Base-by-base conservation (phyloP, 2,797 vertebrate genomes). In the Pogoniulus pusillus region DNA sequence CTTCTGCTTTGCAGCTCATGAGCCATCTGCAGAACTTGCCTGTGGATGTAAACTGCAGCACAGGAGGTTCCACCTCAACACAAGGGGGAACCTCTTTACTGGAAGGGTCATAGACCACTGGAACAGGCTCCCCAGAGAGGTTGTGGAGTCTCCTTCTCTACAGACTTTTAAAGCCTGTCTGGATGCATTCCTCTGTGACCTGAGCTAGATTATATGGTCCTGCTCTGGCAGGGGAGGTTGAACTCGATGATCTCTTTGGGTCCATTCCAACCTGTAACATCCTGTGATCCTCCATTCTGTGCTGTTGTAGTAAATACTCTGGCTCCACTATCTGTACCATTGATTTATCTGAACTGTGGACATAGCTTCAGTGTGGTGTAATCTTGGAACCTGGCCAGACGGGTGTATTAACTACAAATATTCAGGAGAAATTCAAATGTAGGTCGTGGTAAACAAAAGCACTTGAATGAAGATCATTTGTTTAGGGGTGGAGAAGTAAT, bases 321-420 rank as follows among this genome's bases (percentile, higher is more conserved):
- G 16, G 32, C 71, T 58, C 63, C 58, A 5, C 37, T 22, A 10
- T 51, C 83, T 58, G 7, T 7, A 3, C 39, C 51, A 16, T 7
- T 27, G 78, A 62, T 88, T 88, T 84, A 59, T 75, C 89, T 22
- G 63, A n/a, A 29, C 60, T 63, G 35, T 5, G 17, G 89, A 39
- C 87, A 75, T 6, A 70, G 32, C 85, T 91, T 69, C 39, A 1
- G 47, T 49, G 32, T 77, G 86, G 47, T 78, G 78, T 51, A 75
- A 93, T 82, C 75, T 69, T 92, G 94, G 85, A 53, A 12, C 62
- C 53, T 19, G 65, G 72, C 93, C 94, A 94, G 85, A 30, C 77
- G 90, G 58, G 41, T 63, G 81, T 68, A 93, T 66, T 37, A 85
- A 34, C 69, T 12, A 1, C 4, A 8, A 78, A 18, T 41, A 66